Evolutionary conservation across 2,797 vertebrate species (phyloP), one percentile per base, ranked within the genome.

Genomic region (Epinephelus malabaricus): DNA sequence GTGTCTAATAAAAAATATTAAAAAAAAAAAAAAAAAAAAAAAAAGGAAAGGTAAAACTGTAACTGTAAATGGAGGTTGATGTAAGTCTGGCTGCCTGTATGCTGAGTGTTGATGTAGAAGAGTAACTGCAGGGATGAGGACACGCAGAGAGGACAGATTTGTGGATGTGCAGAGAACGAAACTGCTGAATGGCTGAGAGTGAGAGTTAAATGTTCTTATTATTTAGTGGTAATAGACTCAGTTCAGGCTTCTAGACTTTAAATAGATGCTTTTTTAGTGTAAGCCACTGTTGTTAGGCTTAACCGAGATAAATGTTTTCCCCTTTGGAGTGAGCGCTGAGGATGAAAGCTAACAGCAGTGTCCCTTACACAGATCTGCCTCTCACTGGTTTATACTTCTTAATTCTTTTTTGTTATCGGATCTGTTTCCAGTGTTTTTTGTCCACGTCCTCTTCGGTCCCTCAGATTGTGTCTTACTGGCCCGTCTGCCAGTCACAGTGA

Each of bases 201-300:
- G 76, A 68, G 66, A 73, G 77, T 87, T 86, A 51, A 81, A 78
- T 88, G 84, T 90, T 88, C 50, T 80, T 87, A 87, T 92, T 81
- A 82, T 86, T 89, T 94, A 86, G 91, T 81, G 79, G 75, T 86
- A 60, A 88, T 89, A 87, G 89, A 82, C 79, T 88, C 87, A 73
- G 81, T 89, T 92, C 86, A 87, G 83, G 88, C 91, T 89, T 91
- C 84, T 92, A 92, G 88, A 88, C 76, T 88, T 92, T 79, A 82
- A 89, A 81, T 90, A 88, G 86, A 88, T 78, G 78, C 67, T 86
- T 78, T 82, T 79, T 86, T 74, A 73, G 82, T 68, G 76, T 86
- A 81, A 89, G 86, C 87, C 87, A 34, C 76, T 58, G 68, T 85
- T 78, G 72, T 82, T 65, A 68, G 88, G 81, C 84, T 91, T 87